Conservation (phyloP, 2,797 vertebrate genomes). For the Hapalemur alaotrensis region DNA sequence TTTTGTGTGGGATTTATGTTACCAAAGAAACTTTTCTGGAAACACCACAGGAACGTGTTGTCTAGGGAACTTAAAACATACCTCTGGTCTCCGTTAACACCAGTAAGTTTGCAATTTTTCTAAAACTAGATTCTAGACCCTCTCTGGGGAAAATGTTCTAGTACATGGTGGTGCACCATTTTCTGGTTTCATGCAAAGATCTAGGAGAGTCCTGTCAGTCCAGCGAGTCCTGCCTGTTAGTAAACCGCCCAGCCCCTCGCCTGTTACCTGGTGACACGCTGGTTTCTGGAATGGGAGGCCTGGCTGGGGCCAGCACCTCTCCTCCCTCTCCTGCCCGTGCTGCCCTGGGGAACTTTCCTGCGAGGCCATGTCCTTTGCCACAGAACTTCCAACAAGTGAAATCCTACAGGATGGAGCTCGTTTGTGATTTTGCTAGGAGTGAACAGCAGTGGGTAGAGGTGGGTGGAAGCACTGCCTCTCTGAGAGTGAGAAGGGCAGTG, state of each 20-base stretch:
- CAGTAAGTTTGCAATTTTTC: not conserved
- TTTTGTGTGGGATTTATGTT: not conserved
- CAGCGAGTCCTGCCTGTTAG: not conserved
- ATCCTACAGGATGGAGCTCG: not conserved
- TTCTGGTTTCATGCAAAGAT: not conserved
- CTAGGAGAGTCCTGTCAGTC: not conserved
- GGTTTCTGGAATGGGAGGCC: not conserved
- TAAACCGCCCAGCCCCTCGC: not conserved
- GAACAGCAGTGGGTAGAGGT: not conserved
- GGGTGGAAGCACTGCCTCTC: not conserved
- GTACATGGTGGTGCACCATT: not conserved
- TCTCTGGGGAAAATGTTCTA: not conserved
- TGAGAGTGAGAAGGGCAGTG: not conserved
- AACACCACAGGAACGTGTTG: not conserved
- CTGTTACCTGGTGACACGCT: accelerated
- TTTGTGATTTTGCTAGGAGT: not conserved
- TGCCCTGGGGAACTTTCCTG: not conserved
- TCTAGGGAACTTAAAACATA: not conserved
- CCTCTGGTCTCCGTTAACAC: not conserved
- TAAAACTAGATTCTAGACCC: not conserved
- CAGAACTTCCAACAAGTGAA: not conserved
- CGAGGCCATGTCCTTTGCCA: not conserved
- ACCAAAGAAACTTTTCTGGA: not conserved
- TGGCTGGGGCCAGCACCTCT: too few species aligned
- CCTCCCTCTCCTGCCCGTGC: not conserved